Base-by-base conservation (phyloP, 2,888 invertebrate genomes). In the Caenorhabditis macrosperma region DNA sequence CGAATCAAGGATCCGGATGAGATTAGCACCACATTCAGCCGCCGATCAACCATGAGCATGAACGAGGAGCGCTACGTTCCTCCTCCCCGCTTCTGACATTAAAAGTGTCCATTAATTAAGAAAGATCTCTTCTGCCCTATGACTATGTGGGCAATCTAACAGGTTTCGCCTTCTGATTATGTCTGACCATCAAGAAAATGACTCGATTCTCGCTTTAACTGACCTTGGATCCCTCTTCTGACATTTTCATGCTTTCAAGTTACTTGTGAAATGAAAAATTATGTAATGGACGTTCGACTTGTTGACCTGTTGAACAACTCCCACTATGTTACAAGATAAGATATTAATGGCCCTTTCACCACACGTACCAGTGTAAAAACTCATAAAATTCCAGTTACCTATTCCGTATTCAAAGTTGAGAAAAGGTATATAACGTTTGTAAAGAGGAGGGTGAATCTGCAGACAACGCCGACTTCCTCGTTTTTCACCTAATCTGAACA, bases 11-110 rank as follows among this genome's bases (percentile, higher is more conserved):
- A 78, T 28, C 72, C 69, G 0, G 78, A 78, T 44, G 72, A 72
- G 38, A 64, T 64, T 41, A 71, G 71, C 38, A 55, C 35, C 1
- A 52, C 71, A 1, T 78, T 78, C 55, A 72, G 72, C 33, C 72
- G 78, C 12, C 66, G 78, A 4, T 78, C 78, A 1, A 78, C 78
- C 2, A 72, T 78, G 71, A 71, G 71, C 35, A 78, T 78, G 61
- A 72, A 48, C 26, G 78, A 78, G 20, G 78, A 78, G 48, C 61
- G 20, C 10, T 72, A 44, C 41, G 33, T 60, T 0, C 52, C 64
- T 4, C 78, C 78, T 30, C 78, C 78, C 9, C 71, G 78, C 5
- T n/a, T 44, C 15, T 78, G 52, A 63, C n/a, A 33, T 41, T 61
- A 10, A 26, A 63, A 57, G 57, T 63, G 57, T 38, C 46, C 35